Percentiles rank a stretch among this genome's conserved stretches.
Conservation (phyloP, 2,113 vertebrate genomes). For the Scartelaos histophorus region DNA sequence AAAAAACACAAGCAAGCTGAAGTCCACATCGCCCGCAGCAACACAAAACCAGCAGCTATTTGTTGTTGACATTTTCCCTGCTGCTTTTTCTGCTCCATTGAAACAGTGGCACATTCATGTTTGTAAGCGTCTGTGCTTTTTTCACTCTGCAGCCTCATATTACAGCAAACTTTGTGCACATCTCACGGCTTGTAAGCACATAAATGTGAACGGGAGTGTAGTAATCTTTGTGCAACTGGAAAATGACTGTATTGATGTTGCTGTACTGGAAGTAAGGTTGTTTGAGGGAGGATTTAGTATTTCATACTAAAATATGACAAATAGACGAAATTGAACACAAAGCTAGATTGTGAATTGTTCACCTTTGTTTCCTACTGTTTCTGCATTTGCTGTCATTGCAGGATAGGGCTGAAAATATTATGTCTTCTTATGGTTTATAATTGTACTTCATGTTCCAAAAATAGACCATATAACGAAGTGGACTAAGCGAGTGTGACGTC, state of each 20-base stretch:
- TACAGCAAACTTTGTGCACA: slow-evolving; percentile 47
- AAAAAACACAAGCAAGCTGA: slow-evolving; percentile 59
- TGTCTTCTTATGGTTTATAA: too few relatives aligned
- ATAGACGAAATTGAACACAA: too few relatives aligned
- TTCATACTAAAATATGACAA: too few relatives aligned
- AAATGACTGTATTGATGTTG: slow-evolving; percentile 50
- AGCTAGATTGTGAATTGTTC: too few relatives aligned
- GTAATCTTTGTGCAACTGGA: slow-evolving; percentile 24
- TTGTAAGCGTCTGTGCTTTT: slow-evolving; percentile 34
- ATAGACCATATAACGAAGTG: too few relatives aligned
- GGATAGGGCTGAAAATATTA: too few relatives aligned
- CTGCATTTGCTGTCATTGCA: too few relatives aligned
- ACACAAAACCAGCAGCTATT: slow-evolving; percentile 69
- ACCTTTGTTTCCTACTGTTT: too few relatives aligned
- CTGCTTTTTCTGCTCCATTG: slow-evolving; percentile 68
- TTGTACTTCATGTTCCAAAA: too few relatives aligned
- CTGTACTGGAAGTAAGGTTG: slow-evolving; percentile 28
- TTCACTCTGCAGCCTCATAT: slow-evolving; percentile 32
- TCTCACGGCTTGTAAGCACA: slow-evolving; percentile 43
- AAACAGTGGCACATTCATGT: slow-evolving; percentile 50
- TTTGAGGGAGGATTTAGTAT: slow-evolving; percentile 32
- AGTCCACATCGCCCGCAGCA: slow-evolving; percentile 64
- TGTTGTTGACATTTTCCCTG: slow-evolving; percentile 71
- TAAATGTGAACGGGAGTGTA: slow-evolving; percentile 12
- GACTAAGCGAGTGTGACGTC: too few relatives aligned